Evolutionary conservation across 2,113 vertebrate genomes (phyloP), one percentile per base, ranked within the genome.

Genomic region (Bos javanicus): DNA sequence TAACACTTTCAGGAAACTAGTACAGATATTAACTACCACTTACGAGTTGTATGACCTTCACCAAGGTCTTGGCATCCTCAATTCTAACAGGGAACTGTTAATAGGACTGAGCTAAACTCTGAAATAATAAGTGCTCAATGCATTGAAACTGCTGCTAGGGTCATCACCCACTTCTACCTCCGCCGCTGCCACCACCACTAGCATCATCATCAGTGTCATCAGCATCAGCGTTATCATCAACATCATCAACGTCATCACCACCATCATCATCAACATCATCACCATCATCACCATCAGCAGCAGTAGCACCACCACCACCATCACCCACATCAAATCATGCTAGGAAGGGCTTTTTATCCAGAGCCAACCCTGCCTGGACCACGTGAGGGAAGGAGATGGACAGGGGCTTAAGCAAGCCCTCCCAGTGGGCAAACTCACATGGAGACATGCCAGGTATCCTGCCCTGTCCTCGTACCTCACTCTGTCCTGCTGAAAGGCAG

Each of bases 201-300:
- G 10, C 62, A 21, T 11, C 54, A 1, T 8, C 17, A 48, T 10
- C 46, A 7, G 5, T 3, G 28, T 8, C 36, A 21, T 26, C 4
- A 10, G 19, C 62, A 3, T 26, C 21, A 0, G 3, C 10, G 0
- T 48, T 64, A 54, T 13, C 74, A 48, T 6, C 43, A 30, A 0
- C 9, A 1, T 15, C 43, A 3, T 6, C 43, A 30, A 0, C 9
- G 0, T 15, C 43, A 3, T 6, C 91, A 52, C 6, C 46, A 48
- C 0, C 48, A 19, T 0, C 14, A 10, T 1, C 78, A 50, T 2
- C 76, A 48, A 0, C 28, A 33, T 0, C 30, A 23, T 2, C 76
- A 54, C 11, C 2, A 50, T 0, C 78, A 52, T 0, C 78, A n/a
- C 0, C 48, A 54, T 6, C 2, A 33, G 8, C 78, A 50, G 0